These are phyloP conservation scores for Labroides dimidiatus DNA, from an alignment of 2,797 vertebrate species.

Conservation along the genomic window DNA sequence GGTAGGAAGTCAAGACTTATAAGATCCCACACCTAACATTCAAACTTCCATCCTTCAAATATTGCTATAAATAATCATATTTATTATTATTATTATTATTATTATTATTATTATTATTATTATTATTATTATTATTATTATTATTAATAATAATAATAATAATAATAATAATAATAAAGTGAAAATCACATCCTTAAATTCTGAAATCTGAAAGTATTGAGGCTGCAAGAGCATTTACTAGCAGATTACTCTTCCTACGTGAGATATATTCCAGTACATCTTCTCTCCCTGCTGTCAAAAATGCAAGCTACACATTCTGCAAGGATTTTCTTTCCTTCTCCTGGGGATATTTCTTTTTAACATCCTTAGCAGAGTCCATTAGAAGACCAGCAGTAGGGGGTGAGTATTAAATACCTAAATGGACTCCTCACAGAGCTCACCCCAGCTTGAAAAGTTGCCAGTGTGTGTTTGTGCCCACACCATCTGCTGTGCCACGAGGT, in stretches of 20 bases:
- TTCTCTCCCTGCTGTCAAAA: too few relatives aligned
- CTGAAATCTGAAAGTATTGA: neutral
- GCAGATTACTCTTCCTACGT: neutral
- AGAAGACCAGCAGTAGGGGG: slow-evolving; percentile 8
- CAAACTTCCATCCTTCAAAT: too few relatives aligned
- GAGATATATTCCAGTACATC: too few relatives aligned
- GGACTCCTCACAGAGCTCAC: slow-evolving; percentile 10
- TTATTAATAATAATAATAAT: too few relatives aligned
- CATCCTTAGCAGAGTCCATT: neutral
- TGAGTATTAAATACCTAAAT: slow-evolving; percentile 8
- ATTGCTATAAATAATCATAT: too few relatives aligned
- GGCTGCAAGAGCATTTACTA: neutral
- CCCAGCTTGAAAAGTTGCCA: slow-evolving; percentile 21
- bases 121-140: too few relatives aligned
- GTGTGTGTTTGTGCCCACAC: slow-evolving; percentile 31
- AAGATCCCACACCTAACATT: too few relatives aligned
- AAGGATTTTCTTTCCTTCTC: neutral
- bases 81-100: too few relatives aligned
- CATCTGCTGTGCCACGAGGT: slow-evolving; percentile 55
- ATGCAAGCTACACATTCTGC: too few relatives aligned
- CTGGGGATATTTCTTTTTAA: slow-evolving; percentile 1
- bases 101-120: too few relatives aligned
- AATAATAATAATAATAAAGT: too few relatives aligned
- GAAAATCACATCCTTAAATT: neutral
- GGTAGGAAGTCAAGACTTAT: too few relatives aligned